Evolutionary conservation across 2,797 vertebrate species (phyloP).

Genomic region (Chaunax sp.): DNA sequence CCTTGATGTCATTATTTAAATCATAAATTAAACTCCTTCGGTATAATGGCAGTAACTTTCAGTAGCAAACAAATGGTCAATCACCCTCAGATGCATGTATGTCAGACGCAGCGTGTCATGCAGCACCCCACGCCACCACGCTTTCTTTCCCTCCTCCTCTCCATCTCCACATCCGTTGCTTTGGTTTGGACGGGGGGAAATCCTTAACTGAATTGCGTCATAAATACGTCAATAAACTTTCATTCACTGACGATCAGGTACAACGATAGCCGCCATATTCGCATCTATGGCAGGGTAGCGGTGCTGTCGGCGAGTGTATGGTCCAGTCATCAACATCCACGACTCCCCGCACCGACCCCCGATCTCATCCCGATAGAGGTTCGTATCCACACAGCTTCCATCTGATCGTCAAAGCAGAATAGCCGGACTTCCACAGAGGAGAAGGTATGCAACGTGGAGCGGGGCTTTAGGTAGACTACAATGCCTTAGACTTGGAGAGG

Average conservation of each 20-base stretch:
- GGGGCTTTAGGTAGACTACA: slow-evolving; percentile 82
- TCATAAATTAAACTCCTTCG: slow-evolving; percentile 3
- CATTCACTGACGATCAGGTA: slow-evolving; percentile 84
- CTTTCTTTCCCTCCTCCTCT: slow-evolving; percentile 33
- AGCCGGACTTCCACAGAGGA: slow-evolving; percentile 69
- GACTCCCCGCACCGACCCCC: slow-evolving; percentile 49
- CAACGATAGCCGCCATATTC: slow-evolving; percentile 87
- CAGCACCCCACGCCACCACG: slow-evolving; percentile 38
- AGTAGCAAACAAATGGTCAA: slow-evolving; percentile 8
- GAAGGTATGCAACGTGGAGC: slow-evolving; percentile 81
- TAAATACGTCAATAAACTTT: slow-evolving; percentile 84
- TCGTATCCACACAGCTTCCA: slow-evolving; percentile 38
- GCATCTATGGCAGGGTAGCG: slow-evolving; percentile 81
- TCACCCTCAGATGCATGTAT: slow-evolving; percentile 50
- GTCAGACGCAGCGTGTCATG: slow-evolving; percentile 38
- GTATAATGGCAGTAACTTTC: slow-evolving; percentile 15
- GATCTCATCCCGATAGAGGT: slow-evolving; percentile 38
- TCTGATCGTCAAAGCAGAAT: slow-evolving; percentile 59
- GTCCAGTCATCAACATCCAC: slow-evolving; percentile 67
- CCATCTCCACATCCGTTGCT: slow-evolving; percentile 53
- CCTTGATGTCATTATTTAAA: slow-evolving; percentile 28
- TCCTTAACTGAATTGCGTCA: slow-evolving; percentile 86
- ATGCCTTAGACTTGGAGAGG: slow-evolving; percentile 87
- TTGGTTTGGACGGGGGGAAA: slow-evolving; percentile 83
- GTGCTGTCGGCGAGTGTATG: slow-evolving; percentile 72